These are phyloP conservation scores for Dreissena rostriformis DNA, from an alignment of 1,140 invertebrate genomes.

Conservation along the genomic window DNA sequence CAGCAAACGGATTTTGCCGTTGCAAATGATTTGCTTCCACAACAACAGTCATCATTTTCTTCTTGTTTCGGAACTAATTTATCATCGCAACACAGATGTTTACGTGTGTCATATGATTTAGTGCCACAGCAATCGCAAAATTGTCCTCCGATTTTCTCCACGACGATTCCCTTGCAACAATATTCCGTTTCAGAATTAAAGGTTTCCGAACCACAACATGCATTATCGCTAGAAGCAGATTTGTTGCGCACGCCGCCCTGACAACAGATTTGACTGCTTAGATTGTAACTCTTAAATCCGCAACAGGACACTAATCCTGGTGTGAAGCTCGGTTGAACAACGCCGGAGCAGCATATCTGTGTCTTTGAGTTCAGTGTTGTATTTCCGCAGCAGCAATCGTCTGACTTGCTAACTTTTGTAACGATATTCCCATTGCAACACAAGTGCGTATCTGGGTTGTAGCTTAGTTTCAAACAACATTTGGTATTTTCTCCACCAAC, in stretches of 20 bases:
- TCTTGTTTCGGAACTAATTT: not conserved
- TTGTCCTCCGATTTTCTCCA: conserved; percentile 24
- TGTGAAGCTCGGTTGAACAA: not conserved
- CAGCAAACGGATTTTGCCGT: conserved; percentile 13
- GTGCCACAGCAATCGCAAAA: conserved; percentile 14
- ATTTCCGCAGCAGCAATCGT: conserved; percentile 47
- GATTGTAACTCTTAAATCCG: conserved; percentile 4
- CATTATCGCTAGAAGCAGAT: not conserved
- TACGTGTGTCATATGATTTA: not conserved
- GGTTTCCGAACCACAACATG: conserved; percentile 23
- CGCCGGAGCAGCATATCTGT: conserved; percentile 12
- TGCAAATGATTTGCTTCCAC: conserved; percentile 2
- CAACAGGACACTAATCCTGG: conserved; percentile 3
- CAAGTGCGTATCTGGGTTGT: not conserved
- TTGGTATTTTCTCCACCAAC: conserved; percentile 8
- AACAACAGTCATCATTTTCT: conserved; percentile 25
- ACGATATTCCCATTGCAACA: conserved; percentile 7
- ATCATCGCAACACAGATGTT: conserved; percentile 13
- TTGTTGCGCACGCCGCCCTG: conserved; percentile 20
- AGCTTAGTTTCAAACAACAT: conserved; percentile 28
- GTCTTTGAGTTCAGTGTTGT: conserved; percentile 25
- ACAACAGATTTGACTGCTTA: conserved; percentile 12
- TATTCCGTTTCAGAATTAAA: conserved; percentile 1
- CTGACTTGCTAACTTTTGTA: not conserved
- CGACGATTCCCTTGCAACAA: conserved; percentile 20